Evolutionary conservation across 2,113 vertebrate species (phyloP).

Genomic region (Paralichthys olivaceus): DNA sequence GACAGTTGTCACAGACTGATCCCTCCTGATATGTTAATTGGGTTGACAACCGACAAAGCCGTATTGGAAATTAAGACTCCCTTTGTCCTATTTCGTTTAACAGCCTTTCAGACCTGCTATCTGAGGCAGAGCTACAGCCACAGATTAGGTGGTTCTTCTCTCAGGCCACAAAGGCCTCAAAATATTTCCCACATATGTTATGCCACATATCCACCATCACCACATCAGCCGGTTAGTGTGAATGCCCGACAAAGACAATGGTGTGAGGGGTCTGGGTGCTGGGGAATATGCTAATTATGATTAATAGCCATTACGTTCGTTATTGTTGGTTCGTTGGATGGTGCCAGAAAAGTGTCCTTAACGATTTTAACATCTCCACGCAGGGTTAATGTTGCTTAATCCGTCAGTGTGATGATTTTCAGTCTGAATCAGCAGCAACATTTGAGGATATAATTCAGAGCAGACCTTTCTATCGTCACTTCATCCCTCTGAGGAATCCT

Average conservation of each 20-base stretch:
- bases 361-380: slow-evolving; percentile 24
- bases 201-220: slow-evolving; percentile 61
- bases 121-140: slow-evolving; percentile 63
- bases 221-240: slow-evolving; percentile 56
- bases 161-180: slow-evolving; percentile 65
- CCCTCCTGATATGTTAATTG: slow-evolving; percentile 78
- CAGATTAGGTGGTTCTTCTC: slow-evolving; percentile 75
- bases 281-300: slow-evolving; percentile 62
- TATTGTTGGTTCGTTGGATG: slow-evolving; percentile 33
- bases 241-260: slow-evolving; percentile 60
- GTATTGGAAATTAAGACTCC: slow-evolving; percentile 78
- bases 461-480: slow-evolving; percentile 37
- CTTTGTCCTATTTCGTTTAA: slow-evolving; percentile 72
- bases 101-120: slow-evolving; percentile 72
- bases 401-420: slow-evolving; percentile 24
- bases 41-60: slow-evolving; percentile 72
- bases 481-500: slow-evolving; percentile 46
- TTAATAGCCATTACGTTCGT: slow-evolving; percentile 46
- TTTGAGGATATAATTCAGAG: slow-evolving; percentile 41
- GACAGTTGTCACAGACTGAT: slow-evolving; percentile 78
- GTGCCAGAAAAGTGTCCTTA: slow-evolving; percentile 44
- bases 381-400: slow-evolving; percentile 19
- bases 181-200: slow-evolving; percentile 81
- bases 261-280: slow-evolving; percentile 26
- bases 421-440: slow-evolving; percentile 36